Conservation (phyloP, 2,888 invertebrate species). For the Drosophila peninsularis region DNA sequence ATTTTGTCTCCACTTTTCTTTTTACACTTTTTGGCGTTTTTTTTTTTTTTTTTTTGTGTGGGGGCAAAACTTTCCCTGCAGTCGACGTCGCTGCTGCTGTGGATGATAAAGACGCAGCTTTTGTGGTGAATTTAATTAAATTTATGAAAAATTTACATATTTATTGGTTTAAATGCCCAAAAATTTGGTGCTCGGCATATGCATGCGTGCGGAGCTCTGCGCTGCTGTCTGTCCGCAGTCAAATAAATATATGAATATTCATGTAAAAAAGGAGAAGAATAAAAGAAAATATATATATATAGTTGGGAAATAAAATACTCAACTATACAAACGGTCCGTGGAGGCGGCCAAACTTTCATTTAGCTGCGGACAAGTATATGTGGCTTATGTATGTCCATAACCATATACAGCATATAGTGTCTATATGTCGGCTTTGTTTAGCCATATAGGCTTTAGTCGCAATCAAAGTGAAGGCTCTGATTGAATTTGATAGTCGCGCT, state of each 20-base stretch:
- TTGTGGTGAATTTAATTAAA: conserved; percentile 81
- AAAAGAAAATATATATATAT: neutral
- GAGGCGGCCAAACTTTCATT: conserved; percentile 29
- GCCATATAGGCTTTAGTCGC: neutral
- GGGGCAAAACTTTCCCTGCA: conserved; percentile 52
- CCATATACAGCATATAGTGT: neutral
- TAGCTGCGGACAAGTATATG: conserved; percentile 1
- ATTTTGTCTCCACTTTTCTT: conserved; percentile 18
- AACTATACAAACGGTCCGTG: conserved; percentile 8
- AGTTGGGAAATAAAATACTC: neutral
- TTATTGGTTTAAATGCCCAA: conserved; percentile 80
- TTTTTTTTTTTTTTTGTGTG: conserved; percentile 18
- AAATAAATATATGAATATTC: conserved; percentile 68
- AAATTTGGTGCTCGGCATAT: conserved; percentile 46
- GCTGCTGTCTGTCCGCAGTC: conserved; percentile 30
- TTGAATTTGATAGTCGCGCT: conserved; percentile 46
- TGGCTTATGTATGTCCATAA: neutral
- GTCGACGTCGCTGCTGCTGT: conserved; percentile 27
- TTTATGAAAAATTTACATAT: conserved; percentile 81
- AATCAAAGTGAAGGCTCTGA: conserved; percentile 22
- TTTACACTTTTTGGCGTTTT: conserved; percentile 26
- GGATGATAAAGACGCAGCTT: conserved; percentile 55
- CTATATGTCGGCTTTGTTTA: neutral
- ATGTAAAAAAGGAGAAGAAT: conserved; percentile 35
- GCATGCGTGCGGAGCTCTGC: conserved; percentile 37